Evolutionary conservation across 2,888 invertebrate species (phyloP).

Genomic region (Piscicola geometra): DNA sequence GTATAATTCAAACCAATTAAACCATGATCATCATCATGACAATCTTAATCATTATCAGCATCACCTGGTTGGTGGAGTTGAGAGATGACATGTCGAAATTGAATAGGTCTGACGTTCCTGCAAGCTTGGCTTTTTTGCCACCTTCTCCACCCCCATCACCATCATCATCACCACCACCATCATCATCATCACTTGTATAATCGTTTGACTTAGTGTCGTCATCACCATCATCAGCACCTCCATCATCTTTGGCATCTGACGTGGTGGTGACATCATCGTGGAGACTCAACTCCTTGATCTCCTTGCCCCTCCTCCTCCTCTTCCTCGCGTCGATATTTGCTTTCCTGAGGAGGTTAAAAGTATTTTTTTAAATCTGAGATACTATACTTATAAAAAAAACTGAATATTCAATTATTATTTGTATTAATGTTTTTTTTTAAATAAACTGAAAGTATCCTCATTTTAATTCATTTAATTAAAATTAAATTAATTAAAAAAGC

Average conservation of each 20-base stretch:
- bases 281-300: constrained; percentile 45
- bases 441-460: constrained; percentile 12
- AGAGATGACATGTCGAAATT: background rate
- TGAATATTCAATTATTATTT: background rate
- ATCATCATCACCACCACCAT: constrained; percentile 12
- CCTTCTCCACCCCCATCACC: constrained; percentile 9
- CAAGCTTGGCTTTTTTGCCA: background rate
- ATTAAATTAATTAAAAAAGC: background rate
- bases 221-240: constrained; percentile 13
- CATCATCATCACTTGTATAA: no score
- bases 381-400: no score
- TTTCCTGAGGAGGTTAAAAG: no score
- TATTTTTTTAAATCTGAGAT: no score
- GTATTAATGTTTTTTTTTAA: no score
- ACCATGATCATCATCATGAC: no score
- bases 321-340: constrained; percentile 47
- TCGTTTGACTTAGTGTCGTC: constrained; percentile 7
- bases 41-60: background rate
- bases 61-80: background rate
- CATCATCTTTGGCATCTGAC: constrained; percentile 40
- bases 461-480: background rate
- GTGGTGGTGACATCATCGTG: constrained; percentile 45
- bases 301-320: constrained; percentile 44
- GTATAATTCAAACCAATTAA: no score
- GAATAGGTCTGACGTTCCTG: background rate